Evolutionary conservation across 2,797 vertebrate genomes (phyloP).

Genomic region (Megalops cyprinoides): DNA sequence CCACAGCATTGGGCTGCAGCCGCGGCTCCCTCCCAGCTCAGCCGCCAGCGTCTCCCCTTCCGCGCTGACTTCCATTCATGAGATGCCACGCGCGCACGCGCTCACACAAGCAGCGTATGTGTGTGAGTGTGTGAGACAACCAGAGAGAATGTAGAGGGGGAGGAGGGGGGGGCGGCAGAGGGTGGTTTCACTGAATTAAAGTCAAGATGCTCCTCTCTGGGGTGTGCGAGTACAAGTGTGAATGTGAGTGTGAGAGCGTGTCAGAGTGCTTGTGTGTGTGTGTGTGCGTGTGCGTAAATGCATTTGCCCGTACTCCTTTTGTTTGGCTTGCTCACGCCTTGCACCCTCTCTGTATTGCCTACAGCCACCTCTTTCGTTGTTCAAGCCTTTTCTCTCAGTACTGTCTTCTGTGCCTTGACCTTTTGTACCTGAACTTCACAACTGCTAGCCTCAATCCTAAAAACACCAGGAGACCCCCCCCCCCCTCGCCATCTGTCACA

Average conservation of each 20-base stretch:
- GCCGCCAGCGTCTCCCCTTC: conserved; percentile 68
- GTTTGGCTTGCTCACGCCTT: conserved; percentile 30
- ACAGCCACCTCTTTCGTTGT: conserved; percentile 5
- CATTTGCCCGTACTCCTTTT: conserved; percentile 22
- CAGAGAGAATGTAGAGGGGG: conserved; percentile 23
- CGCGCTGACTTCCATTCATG: conserved; percentile 68
- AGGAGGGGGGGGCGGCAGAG: conserved; percentile 47
- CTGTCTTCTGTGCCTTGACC: neutral
- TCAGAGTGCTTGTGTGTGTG: neutral
- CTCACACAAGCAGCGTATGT: conserved; percentile 54
- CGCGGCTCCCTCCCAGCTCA: conserved; percentile 66
- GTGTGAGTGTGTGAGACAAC: too few species aligned
- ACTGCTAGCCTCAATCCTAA: neutral
- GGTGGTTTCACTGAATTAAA: conserved; percentile 71
- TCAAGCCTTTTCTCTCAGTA: neutral
- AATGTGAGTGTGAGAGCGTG: conserved; percentile 28
- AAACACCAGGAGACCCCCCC: too few species aligned
- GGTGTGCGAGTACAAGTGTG: neutral
- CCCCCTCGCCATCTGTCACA: neutral
- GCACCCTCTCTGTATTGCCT: neutral
- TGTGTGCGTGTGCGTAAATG: conserved; percentile 22
- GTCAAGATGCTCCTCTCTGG: conserved; percentile 58
- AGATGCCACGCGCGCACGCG: conserved; percentile 39
- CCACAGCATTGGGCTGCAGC: conserved; percentile 65
- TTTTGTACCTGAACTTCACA: too few species aligned